Base-by-base conservation (phyloP, 2,113 vertebrate genomes). In the Brachyhypopomus gauderio region DNA sequence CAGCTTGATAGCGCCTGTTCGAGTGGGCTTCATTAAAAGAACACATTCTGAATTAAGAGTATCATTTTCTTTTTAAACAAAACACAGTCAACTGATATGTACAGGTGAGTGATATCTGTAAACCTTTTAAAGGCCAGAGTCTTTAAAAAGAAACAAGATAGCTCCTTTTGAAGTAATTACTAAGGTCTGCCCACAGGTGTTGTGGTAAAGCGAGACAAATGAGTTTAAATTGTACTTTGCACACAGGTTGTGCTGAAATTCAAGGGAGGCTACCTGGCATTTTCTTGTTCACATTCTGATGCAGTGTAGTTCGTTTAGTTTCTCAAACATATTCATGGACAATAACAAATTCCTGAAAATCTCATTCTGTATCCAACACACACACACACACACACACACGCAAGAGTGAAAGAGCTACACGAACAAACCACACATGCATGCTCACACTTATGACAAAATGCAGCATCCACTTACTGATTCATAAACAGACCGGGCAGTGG, bases 271-370 rank as follows among this genome's bases (percentile, higher is more conserved):
- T 82, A 55, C 58, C 45, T 66, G 38, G 5, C 62, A 30, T 22
- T 72, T 25, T 67, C 19, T 56, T 25, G 72, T 66, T 72, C 56
- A 3, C 12, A 19, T 19, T 25, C 45, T 80, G 25, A 30, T 23
- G 20, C 3, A 20, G 36, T 30, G 64, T 22, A 72, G 20, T 66
- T 23, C 63, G 34, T 83, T 63, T 77, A 36, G 19, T 55, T 73
- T 78, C 70, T 78, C n/a, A n/a, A 67, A 77, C 56, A 30, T 34
- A 8, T 80, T 85, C 73, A 76, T 52, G 64, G 59, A 77, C 75
- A 82, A 48, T 73, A 74, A 77, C 73, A 77, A 60, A 75, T 19
- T 34, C 81, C 48, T 82, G 78, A 62, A 79, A 79, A 78, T 78
- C 75, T 76, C 63, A 77, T 64, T 58, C 59, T 34, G 63, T 59